phyloP scores from a whole-genome alignment of 2,797 vertebrate genomes.

The Heterohyrax brucei region DNA sequence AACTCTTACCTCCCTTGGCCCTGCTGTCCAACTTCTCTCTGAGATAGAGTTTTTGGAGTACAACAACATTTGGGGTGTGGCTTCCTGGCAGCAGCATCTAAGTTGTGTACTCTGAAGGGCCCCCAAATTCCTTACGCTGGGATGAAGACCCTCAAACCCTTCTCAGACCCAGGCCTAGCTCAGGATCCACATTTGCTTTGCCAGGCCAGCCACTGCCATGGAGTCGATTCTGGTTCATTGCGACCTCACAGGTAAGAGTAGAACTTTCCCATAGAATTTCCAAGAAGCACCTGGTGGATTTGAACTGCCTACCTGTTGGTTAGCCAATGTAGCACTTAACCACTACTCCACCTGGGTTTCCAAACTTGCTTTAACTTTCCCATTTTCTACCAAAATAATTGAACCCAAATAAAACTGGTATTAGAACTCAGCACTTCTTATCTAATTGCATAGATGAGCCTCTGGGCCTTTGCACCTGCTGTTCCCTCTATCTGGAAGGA shows the following conservation, averaged over 20 bases:
- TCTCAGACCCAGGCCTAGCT: neutral
- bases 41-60: neutral
- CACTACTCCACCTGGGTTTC: too few relatives aligned
- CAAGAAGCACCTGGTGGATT: too few relatives aligned
- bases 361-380: too few relatives aligned
- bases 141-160: neutral
- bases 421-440: neutral
- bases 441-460: neutral
- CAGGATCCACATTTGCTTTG: neutral
- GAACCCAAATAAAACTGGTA: neutral
- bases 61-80: neutral
- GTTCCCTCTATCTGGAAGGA: neutral
- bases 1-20: neutral
- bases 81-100: neutral
- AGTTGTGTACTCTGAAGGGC: neutral
- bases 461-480: neutral
- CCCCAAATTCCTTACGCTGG: neutral
- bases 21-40: neutral
- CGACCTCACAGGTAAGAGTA: too few relatives aligned
- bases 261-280: too few relatives aligned
- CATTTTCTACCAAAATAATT: neutral
- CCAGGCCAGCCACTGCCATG: too few relatives aligned
- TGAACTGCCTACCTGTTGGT: too few relatives aligned
- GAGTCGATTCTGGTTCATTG: too few relatives aligned
- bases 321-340: too few relatives aligned